Evolutionary conservation across 2,888 invertebrate genomes (phyloP).

Genomic region (Mystacides longicornis): DNA sequence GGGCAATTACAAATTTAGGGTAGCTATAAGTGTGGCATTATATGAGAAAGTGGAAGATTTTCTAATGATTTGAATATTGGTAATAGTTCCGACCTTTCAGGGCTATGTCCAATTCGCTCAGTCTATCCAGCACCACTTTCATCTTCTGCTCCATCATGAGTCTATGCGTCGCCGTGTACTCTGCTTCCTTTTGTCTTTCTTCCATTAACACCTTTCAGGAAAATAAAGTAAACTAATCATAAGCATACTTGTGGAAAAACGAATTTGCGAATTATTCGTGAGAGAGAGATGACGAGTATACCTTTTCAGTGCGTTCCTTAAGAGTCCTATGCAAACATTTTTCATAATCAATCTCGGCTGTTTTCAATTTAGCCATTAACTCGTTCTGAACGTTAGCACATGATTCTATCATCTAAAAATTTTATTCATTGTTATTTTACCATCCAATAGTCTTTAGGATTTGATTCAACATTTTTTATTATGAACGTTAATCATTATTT

Average conservation of each 20-base stretch:
- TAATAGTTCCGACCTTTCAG: neutral
- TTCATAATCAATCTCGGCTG: neutral
- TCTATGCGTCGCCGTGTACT: neutral
- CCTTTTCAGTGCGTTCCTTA: neutral
- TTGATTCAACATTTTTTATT: too few relatives aligned
- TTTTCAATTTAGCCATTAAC: neutral
- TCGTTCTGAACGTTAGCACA: neutral
- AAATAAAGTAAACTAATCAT: neutral
- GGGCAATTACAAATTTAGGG: neutral
- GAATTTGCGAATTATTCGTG: too few relatives aligned
- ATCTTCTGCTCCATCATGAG: conserved; percentile 1
- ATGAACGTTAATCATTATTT: too few relatives aligned
- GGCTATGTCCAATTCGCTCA: neutral
- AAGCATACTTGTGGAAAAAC: too few relatives aligned
- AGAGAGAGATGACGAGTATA: too few relatives aligned
- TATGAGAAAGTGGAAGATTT: neutral
- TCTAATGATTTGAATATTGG: neutral
- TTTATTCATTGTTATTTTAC: too few relatives aligned
- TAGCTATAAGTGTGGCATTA: neutral
- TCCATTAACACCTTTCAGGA: neutral
- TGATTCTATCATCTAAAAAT: neutral
- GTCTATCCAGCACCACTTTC: neutral
- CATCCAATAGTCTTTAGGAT: too few relatives aligned
- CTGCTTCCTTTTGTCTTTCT: neutral
- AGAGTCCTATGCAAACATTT: neutral